Evolutionary conservation across 2,888 invertebrate species (phyloP), one percentile per base, ranked within the genome.

Genomic region (Athrips mouffetella): DNA sequence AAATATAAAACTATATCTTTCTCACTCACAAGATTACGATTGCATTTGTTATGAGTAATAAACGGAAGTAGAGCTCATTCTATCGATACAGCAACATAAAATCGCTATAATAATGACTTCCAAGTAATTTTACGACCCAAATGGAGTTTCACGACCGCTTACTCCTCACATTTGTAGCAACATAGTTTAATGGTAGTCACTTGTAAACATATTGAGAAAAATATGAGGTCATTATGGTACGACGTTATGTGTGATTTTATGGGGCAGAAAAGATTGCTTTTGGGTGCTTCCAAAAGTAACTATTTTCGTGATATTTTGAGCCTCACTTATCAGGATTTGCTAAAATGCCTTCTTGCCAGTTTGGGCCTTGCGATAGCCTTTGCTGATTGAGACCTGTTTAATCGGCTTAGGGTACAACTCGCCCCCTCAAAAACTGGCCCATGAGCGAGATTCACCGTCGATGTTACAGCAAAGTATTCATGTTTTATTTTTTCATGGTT

Each of bases 221-320:
- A 70, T 71, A 69, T 71, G 62, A 63, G 60, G 63, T 63, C 67
- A 69, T 76, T 70, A 71, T 73, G 54, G 53, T 55, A 64, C 58
- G n/a, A n/a, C n/a, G 13, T 21, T 21, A 37, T 37, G 37, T 37
- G 18, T 54, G 57, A 62, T 68, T 72, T 75, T 70, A 74, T 67
- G 64, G 59, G 55, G 50, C 48, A 51, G 54, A 60, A 59, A 52
- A 50, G 39, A 47, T 44, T 40, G 47, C 48, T 48, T 30, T 47
- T 27, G 39, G 50, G 21, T n/a, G n/a, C n/a, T n/a, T n/a, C n/a
- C n/a, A n/a, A n/a, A n/a, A n/a, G n/a, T n/a, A n/a, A n/a, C n/a
- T n/a, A n/a, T n/a, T n/a, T n/a, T n/a, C n/a, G n/a, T n/a, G n/a
- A n/a, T n/a, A n/a, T n/a, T n/a, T n/a, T n/a, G n/a, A n/a, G n/a